Evolutionary conservation across 2,888 invertebrate species (phyloP).

Genomic region (Dilophus febrilis): DNA sequence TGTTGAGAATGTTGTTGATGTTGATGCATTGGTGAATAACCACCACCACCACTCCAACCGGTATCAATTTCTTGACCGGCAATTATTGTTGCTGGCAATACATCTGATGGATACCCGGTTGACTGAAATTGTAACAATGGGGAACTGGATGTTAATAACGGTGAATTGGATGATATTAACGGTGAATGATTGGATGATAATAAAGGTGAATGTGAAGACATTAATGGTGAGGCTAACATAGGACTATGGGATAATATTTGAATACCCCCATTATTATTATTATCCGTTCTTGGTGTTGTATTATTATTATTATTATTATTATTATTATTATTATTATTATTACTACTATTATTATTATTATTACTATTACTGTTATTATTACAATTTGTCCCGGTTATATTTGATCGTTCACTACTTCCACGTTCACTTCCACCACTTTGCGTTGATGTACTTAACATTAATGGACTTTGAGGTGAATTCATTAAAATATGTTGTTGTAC

Average conservation of each 20-base stretch:
- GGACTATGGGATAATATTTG: constrained; percentile 13
- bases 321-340: too few species aligned
- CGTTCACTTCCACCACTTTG: too few species aligned
- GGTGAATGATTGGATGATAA: constrained; percentile 22
- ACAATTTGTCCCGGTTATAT: too few species aligned
- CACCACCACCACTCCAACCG: constrained; percentile 19
- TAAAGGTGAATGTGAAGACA: constrained; percentile 20
- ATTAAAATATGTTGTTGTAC: neutral
- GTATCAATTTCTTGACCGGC: constrained; percentile 17
- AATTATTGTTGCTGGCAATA: constrained; percentile 19
- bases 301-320: too few species aligned
- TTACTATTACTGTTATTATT: too few species aligned
- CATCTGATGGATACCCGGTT: constrained; percentile 22
- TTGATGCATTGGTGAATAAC: constrained; percentile 18
- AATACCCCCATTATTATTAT: constrained; percentile 2
- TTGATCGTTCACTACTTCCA: too few species aligned
- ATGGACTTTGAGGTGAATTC: constrained; percentile 6
- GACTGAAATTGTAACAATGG: constrained; percentile 18
- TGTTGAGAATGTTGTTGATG: too few species aligned
- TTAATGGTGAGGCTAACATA: constrained; percentile 16
- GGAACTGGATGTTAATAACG: constrained; percentile 8
- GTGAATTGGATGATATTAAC: constrained; percentile 12
- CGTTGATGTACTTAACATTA: constrained; percentile 3
- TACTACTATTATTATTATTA: too few species aligned
- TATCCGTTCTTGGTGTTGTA: too few species aligned